These are phyloP conservation scores for Gyps fulvus DNA, from an alignment of 2,113 vertebrate genomes.

Conservation along the genomic window DNA sequence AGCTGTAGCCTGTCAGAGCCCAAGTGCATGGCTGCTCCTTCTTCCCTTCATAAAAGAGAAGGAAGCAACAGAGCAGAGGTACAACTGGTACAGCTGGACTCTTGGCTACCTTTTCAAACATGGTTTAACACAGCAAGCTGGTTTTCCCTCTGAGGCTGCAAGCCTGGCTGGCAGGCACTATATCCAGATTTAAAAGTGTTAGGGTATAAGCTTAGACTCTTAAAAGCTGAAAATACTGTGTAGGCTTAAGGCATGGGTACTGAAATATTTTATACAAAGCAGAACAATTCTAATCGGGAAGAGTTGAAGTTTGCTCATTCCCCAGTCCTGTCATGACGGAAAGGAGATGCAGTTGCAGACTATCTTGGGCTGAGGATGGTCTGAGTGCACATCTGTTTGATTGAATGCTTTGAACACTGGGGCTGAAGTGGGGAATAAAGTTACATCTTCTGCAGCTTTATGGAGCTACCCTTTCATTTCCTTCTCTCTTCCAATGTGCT, in stretches of 20 bases:
- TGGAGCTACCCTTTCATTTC: background rate
- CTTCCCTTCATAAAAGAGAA: background rate
- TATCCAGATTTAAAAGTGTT: background rate
- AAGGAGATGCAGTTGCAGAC: background rate
- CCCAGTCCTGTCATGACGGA: fast-evolving
- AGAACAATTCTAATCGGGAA: background rate
- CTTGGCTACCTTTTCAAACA: background rate
- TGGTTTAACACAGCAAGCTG: background rate
- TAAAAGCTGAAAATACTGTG: background rate
- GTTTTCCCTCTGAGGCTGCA: background rate
- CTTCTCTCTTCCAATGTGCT: background rate
- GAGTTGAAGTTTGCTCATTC: background rate
- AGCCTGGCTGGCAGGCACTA: background rate
- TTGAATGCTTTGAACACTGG: background rate
- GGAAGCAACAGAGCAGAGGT: background rate
- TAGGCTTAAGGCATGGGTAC: background rate
- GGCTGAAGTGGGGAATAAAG: background rate
- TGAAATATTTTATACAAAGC: background rate
- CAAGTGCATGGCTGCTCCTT: background rate
- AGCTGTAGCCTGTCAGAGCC: background rate
- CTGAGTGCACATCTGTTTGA: background rate
- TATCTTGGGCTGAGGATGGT: background rate
- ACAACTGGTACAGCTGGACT: background rate
- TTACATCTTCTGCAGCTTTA: background rate
- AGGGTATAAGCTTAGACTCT: background rate